phyloP scores from a whole-genome alignment of 1,140 invertebrate genomes.

The Wasmannia auropunctata region DNA sequence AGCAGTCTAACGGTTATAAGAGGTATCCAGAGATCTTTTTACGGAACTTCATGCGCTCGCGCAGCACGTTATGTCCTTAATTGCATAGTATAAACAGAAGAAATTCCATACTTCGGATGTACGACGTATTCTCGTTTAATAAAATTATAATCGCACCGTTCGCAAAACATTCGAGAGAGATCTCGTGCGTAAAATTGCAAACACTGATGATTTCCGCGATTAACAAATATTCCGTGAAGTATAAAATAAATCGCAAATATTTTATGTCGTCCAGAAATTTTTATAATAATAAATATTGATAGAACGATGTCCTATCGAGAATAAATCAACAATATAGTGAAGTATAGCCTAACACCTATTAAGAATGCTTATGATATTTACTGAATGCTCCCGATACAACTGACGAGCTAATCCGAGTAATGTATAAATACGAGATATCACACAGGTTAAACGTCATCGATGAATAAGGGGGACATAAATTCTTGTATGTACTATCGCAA shows the following conservation, averaged over 20 bases:
- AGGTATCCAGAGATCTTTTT: constrained; percentile 17
- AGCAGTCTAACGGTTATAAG: constrained; percentile 15
- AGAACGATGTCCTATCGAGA: background rate
- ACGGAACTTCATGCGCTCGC: background rate
- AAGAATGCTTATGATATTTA: background rate
- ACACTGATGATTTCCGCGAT: background rate
- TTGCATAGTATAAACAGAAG: background rate
- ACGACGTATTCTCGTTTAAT: background rate
- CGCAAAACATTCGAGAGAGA: background rate
- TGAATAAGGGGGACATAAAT: background rate
- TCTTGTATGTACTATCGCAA: background rate
- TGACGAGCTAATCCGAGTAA: background rate
- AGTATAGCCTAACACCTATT: too few relatives aligned
- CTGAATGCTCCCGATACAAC: background rate
- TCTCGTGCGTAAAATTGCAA: background rate
- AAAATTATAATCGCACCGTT: background rate
- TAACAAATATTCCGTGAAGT: background rate
- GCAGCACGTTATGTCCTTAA: background rate
- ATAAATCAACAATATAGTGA: too few relatives aligned
- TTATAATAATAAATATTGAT: background rate
- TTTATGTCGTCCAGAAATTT: background rate
- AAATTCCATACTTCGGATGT: background rate
- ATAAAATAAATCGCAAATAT: background rate
- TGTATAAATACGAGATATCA: background rate
- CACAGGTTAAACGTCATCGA: background rate